These are phyloP conservation scores for Tetrapedia diversipes DNA, from an alignment of 2,888 invertebrate species.

Conservation along the genomic window DNA sequence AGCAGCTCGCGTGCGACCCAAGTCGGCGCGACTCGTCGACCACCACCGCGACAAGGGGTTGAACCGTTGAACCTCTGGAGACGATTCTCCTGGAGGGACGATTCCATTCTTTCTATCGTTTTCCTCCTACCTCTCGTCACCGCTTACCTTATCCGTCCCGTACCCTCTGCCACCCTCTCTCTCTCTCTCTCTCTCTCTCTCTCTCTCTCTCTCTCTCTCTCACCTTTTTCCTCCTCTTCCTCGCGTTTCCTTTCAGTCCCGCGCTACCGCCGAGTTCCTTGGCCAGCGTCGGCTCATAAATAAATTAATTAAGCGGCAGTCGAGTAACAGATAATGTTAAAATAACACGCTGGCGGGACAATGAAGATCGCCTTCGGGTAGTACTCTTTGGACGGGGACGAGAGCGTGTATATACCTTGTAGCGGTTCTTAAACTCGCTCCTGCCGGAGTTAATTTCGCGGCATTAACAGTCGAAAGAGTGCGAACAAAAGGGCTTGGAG, in stretches of 20 bases:
- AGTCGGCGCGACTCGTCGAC: conserved; percentile 22
- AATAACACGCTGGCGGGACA: conserved; percentile 77
- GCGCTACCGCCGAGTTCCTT: background rate
- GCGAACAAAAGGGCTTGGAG: conserved; percentile 81
- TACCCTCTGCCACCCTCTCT: background rate
- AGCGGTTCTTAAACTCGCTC: conserved; percentile 79
- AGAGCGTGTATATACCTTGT: conserved; percentile 54
- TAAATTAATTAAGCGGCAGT: conserved; percentile 80
- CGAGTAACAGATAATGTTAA: conserved; percentile 78
- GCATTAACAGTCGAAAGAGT: conserved; percentile 82
- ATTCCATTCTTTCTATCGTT: conserved; percentile 46
- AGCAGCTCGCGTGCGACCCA: conserved; percentile 49
- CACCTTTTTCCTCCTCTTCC: too few relatives aligned
- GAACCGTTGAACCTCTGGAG: conserved; percentile 68
- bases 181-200: background rate
- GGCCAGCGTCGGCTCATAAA: conserved; percentile 76
- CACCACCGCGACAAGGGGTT: conserved; percentile 70
- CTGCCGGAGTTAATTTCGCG: conserved; percentile 81
- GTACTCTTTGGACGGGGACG: conserved; percentile 21
- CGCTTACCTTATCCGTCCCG: background rate
- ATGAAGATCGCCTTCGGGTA: conserved; percentile 64
- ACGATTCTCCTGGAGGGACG: conserved; percentile 65
- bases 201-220: background rate
- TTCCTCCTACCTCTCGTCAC: background rate
- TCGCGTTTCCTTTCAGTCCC: too few relatives aligned